A percentile compares a stretch with the other conserved stretches of the same genome.
Conservation (phyloP, 2,797 vertebrate genomes). For the Gambelia wislizenii region DNA sequence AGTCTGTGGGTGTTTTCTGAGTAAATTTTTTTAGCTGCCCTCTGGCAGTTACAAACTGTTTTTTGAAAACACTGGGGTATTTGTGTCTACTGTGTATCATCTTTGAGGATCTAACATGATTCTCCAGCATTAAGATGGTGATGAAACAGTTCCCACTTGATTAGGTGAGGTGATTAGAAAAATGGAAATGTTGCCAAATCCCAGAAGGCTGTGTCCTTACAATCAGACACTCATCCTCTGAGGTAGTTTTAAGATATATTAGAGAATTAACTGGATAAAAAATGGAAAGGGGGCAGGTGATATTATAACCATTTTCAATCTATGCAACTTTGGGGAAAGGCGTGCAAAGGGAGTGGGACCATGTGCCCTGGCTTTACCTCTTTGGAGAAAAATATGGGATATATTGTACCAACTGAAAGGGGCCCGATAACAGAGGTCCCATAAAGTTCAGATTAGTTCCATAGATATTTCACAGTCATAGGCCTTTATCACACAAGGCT, state of each 20-base stretch:
- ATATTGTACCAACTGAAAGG: background rate
- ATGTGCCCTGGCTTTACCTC: no score
- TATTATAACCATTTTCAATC: background rate
- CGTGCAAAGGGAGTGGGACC: no score
- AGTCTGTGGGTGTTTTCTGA: conserved; percentile 39
- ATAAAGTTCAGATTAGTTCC: background rate
- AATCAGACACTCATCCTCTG: conserved; percentile 53
- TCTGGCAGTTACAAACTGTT: conserved; percentile 65
- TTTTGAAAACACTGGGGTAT: conserved; percentile 64
- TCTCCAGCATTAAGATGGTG: conserved; percentile 48
- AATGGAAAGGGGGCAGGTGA: background rate
- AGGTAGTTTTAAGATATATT: conserved; percentile 39
- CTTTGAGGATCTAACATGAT: conserved; percentile 56
- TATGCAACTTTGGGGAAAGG: background rate
- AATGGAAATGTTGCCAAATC: conserved; percentile 27
- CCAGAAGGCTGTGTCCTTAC: conserved; percentile 60
- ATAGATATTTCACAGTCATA: no score
- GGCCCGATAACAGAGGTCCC: background rate
- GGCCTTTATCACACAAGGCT: no score
- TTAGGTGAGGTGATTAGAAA: conserved; percentile 22
- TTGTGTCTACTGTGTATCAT: conserved; percentile 62
- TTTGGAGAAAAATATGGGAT: no score
- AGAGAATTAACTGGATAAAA: background rate
- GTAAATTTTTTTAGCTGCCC: conserved; percentile 55
- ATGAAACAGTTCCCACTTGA: conserved; percentile 50